Evolutionary conservation across 2,888 invertebrate species (phyloP).

Genomic region (Hydrotaea diabolus): DNA sequence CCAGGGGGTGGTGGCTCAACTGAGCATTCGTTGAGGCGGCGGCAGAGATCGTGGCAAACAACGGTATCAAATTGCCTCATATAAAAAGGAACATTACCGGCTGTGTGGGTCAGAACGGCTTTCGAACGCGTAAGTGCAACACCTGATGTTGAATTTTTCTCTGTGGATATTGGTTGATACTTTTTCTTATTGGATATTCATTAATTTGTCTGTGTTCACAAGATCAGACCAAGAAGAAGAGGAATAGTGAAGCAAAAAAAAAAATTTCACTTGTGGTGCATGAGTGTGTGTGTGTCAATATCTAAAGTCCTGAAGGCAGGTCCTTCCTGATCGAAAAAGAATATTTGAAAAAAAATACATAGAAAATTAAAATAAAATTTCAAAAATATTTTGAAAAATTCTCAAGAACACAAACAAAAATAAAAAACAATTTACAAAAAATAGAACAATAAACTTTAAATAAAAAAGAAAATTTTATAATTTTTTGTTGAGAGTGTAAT

Average conservation of each 20-base stretch:
- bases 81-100: constrained; percentile 83
- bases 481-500: constrained; percentile 39
- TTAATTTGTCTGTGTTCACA: not conserved
- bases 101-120: constrained; percentile 96
- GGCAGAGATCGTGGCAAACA: constrained; percentile 73
- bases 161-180: constrained; percentile 68
- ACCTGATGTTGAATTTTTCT: constrained; percentile 77
- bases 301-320: constrained; percentile 46
- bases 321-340: constrained; percentile 64
- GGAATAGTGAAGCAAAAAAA: constrained; percentile 26
- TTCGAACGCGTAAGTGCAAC: constrained; percentile 94
- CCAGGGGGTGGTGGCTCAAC: constrained; percentile 49
- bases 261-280: constrained; percentile 1
- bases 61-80: constrained; percentile 81
- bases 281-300: constrained; percentile 24
- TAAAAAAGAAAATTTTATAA: constrained; percentile 12
- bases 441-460: not conserved
- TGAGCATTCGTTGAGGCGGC: constrained; percentile 69
- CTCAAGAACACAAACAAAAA: constrained; percentile 1
- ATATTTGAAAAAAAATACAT: constrained; percentile 43
- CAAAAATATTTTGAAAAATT: constrained; percentile 35
- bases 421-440: not conserved
- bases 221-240: constrained; percentile 17
- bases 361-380: constrained; percentile 37
- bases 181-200: not conserved